Percentiles rank a stretch among this genome's conserved stretches.
These are phyloP conservation scores for Ctenomys sociabilis DNA, from an alignment of 2,113 vertebrate genomes.

Conservation along the genomic window DNA sequence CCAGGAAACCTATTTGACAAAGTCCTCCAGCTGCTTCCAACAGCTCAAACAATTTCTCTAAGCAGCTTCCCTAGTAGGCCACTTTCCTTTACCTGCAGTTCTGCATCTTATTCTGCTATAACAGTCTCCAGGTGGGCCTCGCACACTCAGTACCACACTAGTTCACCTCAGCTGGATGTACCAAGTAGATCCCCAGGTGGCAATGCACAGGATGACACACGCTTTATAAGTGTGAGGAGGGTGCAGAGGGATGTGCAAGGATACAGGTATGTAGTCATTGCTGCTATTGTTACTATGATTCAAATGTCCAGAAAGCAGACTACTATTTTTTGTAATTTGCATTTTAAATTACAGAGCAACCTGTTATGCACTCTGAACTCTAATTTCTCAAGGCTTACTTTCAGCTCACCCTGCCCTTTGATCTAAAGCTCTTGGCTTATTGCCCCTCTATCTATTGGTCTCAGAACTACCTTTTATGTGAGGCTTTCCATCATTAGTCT, in stretches of 20 bases:
- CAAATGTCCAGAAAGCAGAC: neutral
- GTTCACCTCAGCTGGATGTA: too few species aligned
- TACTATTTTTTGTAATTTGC: neutral
- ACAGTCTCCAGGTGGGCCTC: too few species aligned
- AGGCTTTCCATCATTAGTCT: neutral
- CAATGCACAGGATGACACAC: too few species aligned
- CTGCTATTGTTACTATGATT: neutral
- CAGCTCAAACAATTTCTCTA: too few species aligned
- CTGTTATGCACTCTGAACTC: neutral
- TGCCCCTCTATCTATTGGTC: neutral
- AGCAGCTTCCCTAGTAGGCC: too few species aligned
- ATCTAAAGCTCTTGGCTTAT: neutral
- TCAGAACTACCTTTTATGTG: neutral
- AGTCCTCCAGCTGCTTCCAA: too few species aligned
- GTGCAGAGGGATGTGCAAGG: neutral
- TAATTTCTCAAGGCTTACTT: neutral
- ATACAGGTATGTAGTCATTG: neutral
- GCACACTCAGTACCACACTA: too few species aligned
- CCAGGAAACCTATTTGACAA: too few species aligned
- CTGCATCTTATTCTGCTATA: too few species aligned
- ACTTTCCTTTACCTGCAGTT: too few species aligned
- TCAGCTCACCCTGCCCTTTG: neutral
- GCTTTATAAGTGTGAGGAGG: too few species aligned
- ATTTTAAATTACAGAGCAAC: neutral
- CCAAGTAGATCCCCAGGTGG: too few species aligned